Percentiles rank a stretch among this genome's conserved stretches.
Conservation (phyloP, 2,888 invertebrate species). For the Lochmaea crataegi region DNA sequence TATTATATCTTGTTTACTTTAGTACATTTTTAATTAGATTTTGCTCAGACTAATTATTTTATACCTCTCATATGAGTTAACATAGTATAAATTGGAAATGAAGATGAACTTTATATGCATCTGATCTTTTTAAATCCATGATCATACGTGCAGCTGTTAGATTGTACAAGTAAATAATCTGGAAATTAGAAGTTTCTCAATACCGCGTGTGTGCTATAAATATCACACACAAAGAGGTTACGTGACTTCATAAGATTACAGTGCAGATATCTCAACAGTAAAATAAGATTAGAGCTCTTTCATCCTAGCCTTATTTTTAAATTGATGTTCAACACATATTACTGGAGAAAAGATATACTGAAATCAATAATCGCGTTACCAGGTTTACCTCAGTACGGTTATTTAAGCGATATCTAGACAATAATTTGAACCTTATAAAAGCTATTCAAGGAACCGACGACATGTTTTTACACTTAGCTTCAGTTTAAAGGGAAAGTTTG, state of each 20-base stretch:
- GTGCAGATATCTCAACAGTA: slow-evolving; percentile 16
- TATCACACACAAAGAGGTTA: slow-evolving; percentile 36
- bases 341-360: neutral
- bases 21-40: no score
- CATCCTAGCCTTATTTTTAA: slow-evolving; percentile 8
- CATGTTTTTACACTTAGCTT: neutral
- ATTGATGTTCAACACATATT: neutral
- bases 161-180: slow-evolving; percentile 15
- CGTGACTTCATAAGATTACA: slow-evolving; percentile 39
- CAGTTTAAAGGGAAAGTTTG: no score
- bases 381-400: neutral
- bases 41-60: no score
- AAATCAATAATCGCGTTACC: neutral
- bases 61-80: no score
- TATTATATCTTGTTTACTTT: no score
- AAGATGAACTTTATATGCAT: neutral
- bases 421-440: neutral
- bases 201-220: slow-evolving; percentile 32
- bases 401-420: neutral
- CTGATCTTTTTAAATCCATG: neutral
- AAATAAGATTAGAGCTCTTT: slow-evolving; percentile 32
- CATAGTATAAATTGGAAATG: neutral
- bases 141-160: slow-evolving; percentile 15
- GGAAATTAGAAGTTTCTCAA: slow-evolving; percentile 29
- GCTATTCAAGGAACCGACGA: no score